phyloP scores from a whole-genome alignment of 2,888 invertebrate species.

The Acheta domesticus region DNA sequence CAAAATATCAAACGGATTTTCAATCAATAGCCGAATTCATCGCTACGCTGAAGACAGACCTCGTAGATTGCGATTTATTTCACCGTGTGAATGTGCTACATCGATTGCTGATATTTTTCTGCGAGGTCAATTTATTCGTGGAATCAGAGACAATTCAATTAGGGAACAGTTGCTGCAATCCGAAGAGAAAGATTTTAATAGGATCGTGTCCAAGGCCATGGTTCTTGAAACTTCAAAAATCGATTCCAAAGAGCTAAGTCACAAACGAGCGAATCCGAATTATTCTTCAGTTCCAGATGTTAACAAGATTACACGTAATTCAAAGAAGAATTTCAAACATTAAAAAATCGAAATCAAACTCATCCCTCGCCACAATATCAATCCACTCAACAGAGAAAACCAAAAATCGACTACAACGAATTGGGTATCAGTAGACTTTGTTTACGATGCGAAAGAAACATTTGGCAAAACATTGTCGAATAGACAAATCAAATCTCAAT shows the following conservation, averaged over 20 bases:
- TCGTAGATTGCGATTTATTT: not conserved
- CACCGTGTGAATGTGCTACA: not conserved
- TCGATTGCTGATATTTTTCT: not conserved
- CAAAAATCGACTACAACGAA: not conserved
- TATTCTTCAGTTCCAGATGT: not conserved
- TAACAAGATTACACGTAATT: not conserved
- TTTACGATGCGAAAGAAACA: no score
- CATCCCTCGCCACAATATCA: not conserved
- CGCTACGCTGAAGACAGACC: not conserved
- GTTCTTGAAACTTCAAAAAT: constrained; percentile 12
- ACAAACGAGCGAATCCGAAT: not conserved
- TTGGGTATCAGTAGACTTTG: no score
- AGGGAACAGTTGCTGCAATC: constrained; percentile 20
- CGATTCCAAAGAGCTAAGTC: not conserved
- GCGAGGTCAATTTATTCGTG: not conserved
- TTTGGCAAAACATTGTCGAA: not conserved
- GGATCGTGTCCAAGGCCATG: not conserved
- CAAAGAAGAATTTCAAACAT: not conserved
- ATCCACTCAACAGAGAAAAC: not conserved
- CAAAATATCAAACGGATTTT: not conserved
- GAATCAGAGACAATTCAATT: not conserved
- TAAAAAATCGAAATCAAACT: not conserved
- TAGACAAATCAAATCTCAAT: not conserved
- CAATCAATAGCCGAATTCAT: not conserved
- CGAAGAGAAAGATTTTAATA: not conserved